phyloP scores from a whole-genome alignment of 2,797 vertebrate genomes.

The Huso huso region DNA sequence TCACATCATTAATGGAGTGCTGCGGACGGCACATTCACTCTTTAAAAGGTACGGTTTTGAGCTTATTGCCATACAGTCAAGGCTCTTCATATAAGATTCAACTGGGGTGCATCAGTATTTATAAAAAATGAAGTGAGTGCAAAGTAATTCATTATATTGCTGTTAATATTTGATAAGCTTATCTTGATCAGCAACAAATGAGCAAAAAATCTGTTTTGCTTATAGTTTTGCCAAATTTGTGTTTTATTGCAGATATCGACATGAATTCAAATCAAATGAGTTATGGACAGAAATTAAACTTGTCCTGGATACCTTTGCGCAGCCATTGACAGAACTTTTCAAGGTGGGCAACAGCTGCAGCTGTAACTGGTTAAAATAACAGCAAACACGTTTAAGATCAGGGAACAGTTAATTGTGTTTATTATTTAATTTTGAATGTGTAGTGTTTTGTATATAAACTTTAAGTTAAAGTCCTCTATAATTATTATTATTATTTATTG shows the following conservation, averaged over 20 bases:
- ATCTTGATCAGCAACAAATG: too few species aligned
- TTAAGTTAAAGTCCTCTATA: too few species aligned
- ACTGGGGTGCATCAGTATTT: background rate
- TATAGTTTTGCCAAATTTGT: background rate
- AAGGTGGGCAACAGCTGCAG: slow-evolving; percentile 63
- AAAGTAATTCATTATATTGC: too few species aligned
- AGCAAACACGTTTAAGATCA: background rate
- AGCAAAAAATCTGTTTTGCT: too few species aligned
- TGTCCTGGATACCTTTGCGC: slow-evolving; percentile 90
- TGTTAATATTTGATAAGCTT: too few species aligned
- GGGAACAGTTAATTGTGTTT: background rate
- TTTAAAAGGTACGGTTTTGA: slow-evolving; percentile 77
- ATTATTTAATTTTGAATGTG: background rate
- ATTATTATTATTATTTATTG: too few species aligned
- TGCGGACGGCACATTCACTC: slow-evolving; percentile 90
- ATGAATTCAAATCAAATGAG: slow-evolving; percentile 97
- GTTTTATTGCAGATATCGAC: slow-evolving; percentile 72
- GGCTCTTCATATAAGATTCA: background rate
- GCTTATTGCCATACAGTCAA: background rate
- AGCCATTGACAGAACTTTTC: slow-evolving; percentile 89
- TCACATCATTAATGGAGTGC: slow-evolving; percentile 93
- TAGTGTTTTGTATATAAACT: background rate
- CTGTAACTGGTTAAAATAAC: background rate
- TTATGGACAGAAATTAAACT: slow-evolving; percentile 96
- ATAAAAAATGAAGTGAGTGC: background rate